Percentiles rank a stretch among this genome's conserved stretches.
These are phyloP conservation scores for Neuroterus valhalla DNA, from an alignment of 1,140 invertebrate species.

Conservation along the genomic window DNA sequence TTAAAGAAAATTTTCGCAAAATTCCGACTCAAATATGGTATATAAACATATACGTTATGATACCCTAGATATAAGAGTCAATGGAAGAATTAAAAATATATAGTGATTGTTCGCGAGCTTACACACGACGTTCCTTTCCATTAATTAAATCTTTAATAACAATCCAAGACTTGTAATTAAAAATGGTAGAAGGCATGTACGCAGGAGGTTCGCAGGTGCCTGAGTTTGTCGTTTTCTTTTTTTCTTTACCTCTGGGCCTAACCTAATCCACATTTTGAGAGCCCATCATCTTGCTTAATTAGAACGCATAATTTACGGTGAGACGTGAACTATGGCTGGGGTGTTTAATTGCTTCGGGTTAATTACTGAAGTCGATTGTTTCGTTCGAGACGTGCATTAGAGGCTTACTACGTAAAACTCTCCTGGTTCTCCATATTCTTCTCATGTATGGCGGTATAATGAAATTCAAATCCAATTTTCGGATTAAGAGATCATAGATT, in stretches of 20 bases:
- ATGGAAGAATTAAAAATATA: too few species aligned
- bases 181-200: background rate
- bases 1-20: too few species aligned
- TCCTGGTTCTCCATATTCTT: too few species aligned
- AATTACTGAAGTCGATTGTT: slow-evolving; percentile 10
- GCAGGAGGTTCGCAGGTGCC: background rate
- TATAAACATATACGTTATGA: too few species aligned
- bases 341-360: slow-evolving; percentile 5
- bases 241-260: background rate
- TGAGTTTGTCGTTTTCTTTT: background rate
- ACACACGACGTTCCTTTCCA: background rate
- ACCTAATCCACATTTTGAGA: background rate
- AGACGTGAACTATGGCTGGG: background rate
- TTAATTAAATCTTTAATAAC: background rate
- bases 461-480: too few species aligned
- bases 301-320: slow-evolving; percentile 7
- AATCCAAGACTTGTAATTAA: background rate
- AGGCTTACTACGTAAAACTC: too few species aligned
- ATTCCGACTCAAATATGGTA: too few species aligned
- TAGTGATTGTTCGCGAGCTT: too few species aligned
- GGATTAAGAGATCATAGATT: too few species aligned
- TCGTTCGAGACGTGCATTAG: background rate
- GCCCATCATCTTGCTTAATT: slow-evolving; percentile 4
- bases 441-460: too few species aligned
- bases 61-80: too few species aligned